Base-by-base conservation (phyloP, 2,888 invertebrate genomes). In the Perizoma flavofasciatum region DNA sequence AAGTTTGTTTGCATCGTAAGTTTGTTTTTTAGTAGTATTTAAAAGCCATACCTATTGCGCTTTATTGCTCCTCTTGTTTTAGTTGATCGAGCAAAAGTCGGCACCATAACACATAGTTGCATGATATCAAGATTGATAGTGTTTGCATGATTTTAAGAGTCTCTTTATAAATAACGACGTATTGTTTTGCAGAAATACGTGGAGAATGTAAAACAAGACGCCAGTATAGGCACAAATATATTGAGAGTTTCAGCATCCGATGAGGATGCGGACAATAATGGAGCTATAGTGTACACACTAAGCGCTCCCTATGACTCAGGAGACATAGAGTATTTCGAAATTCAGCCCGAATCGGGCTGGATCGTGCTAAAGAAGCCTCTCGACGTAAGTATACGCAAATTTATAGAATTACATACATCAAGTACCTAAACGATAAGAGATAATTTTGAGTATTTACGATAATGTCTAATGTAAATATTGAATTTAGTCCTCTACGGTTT, bases 311-410 rank as follows among this genome's bases (percentile, higher is more conserved):
- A 96, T 77, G 97, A 98, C 85, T 96, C 97, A 8, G 95, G 96
- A 55, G 97, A 97, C 88, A 94, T 98, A 79, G 97, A 98, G 82
- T 98, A 98, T 91, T 99, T 99, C 87, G 97, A 97, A 86, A 98
- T 99, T 75, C 98, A 98, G 91, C 96, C 97, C 73, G 98, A 98
- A 85, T 98, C 98, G 77, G 99, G 99, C 82, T 98, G 98, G 98
- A 98, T 99, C 82, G 97, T 97, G 63, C 93, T 98, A 77, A 97
- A 97, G 93, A 98, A 98, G 88, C 97, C 98, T 57, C 93, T 99
- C 82, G 98, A 98, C 95, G 98, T 98, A 96, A 98, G 98, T 98
- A 94, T 93, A 59, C 71, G 73, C 69, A 76, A 53, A 62, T 55
- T 69, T 67, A 56, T 56, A 61, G 62, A 64, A 61, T 61, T 63